Base-by-base conservation (phyloP, 2,797 vertebrate species). In the Neopelma chrysocephalum region DNA sequence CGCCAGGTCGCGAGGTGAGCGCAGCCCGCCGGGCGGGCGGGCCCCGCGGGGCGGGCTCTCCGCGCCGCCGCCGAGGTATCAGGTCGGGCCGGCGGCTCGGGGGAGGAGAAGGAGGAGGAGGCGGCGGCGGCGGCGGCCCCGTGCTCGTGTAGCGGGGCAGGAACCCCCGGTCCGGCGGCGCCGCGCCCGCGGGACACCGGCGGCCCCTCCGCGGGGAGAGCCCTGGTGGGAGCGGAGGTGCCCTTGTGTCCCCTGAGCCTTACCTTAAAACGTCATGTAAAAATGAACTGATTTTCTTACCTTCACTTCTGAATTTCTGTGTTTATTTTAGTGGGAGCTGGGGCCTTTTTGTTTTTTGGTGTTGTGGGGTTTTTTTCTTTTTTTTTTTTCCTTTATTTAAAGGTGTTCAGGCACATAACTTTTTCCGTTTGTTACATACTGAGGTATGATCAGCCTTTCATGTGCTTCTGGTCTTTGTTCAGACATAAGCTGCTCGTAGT, bases 401-500 rank as follows among this genome's bases (percentile, higher is more conserved):
- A 56, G 22, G 11, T 42, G 23, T 26, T 64, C 6, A 32, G 38
- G 17, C 19, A 23, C 12, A 15, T 65, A 84, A 92, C 84, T 96
- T 93, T 87, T 83, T 27, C 15, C 3, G 0, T 43, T 82, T 7
- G 1, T 50, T 47, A 1, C 6, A 31, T 13, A 2, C 45, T 11
- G 75, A 43, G 69, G 23, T 34, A 1, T 0, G 34, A 20, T 27
- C 10, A 57, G 32, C 21, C 36, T 40, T 83, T 58, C 8, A 1
- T 47, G 34, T 25, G 62, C 38, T 20, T 60, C 57, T 58, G 31
- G 51, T 73, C 87, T 93, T 95, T 95, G 87, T 96, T 94, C 82
- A 26, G 58, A 8, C 12, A 3, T 7, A 31, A 0, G 8, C 38
- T 68, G 54, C 75, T 34, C n/a, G 50, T 16, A 45, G 57, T 12